phyloP scores from a whole-genome alignment of 2,797 vertebrate species.

The Gambelia wislizenii region DNA sequence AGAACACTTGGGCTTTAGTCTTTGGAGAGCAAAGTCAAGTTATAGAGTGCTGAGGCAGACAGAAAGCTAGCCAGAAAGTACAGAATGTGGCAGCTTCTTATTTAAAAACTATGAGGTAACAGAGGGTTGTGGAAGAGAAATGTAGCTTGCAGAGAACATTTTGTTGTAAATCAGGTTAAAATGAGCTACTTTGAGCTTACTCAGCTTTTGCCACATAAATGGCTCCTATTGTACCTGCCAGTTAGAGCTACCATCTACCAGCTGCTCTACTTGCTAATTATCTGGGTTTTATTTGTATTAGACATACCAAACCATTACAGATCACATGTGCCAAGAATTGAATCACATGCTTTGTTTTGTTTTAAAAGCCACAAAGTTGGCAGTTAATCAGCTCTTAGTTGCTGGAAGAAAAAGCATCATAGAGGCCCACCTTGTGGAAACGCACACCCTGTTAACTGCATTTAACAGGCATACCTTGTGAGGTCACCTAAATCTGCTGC shows the following conservation, averaged over 20 bases:
- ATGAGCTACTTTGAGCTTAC: not conserved
- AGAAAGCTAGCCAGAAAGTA: not conserved
- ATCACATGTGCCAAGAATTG: conserved; percentile 47
- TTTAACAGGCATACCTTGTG: conserved; percentile 18
- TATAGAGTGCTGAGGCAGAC: too few species aligned
- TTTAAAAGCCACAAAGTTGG: conserved; percentile 33
- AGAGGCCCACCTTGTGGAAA: conserved; percentile 26
- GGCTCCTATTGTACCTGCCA: conserved; percentile 28
- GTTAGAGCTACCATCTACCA: conserved; percentile 31
- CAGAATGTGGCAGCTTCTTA: not conserved
- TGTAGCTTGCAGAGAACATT: conserved; percentile 6
- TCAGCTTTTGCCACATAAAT: conserved; percentile 40
- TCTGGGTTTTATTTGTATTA: conserved; percentile 51
- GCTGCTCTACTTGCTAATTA: conserved; percentile 29
- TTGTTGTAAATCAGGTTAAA: conserved; percentile 28
- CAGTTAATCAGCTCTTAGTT: conserved; percentile 40
- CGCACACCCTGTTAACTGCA: not conserved
- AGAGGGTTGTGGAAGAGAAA: not conserved
- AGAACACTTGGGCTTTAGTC: not conserved
- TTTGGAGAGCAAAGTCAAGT: not conserved
- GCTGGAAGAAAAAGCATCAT: not conserved
- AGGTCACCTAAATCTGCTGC: conserved; percentile 7
- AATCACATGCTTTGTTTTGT: not conserved
- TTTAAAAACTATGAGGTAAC: not conserved
- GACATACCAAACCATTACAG: conserved; percentile 41